A percentile compares a stretch with the other conserved stretches of the same genome.
These are phyloP conservation scores for Solenodon paradoxus DNA, from an alignment of 2,113 vertebrate genomes.

Conservation along the genomic window DNA sequence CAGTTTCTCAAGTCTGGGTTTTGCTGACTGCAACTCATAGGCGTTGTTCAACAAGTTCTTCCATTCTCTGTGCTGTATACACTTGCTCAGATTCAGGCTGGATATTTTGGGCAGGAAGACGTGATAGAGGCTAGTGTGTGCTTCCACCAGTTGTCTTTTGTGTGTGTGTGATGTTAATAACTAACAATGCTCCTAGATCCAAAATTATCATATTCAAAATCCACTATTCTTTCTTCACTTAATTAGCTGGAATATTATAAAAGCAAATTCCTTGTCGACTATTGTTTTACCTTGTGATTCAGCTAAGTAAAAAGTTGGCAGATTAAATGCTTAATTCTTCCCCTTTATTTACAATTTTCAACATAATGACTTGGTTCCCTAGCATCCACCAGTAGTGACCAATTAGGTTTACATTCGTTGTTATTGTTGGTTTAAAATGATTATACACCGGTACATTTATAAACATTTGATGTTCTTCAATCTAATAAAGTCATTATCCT, in stretches of 20 bases:
- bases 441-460: neutral
- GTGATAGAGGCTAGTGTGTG: neutral
- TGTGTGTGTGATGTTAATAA: neutral
- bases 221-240: neutral
- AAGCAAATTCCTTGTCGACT: neutral
- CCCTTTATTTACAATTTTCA: neutral
- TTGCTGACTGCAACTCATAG: neutral
- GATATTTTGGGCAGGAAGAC: neutral
- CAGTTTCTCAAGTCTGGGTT: neutral
- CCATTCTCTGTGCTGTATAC: neutral
- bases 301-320: neutral
- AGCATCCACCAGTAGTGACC: neutral
- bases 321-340: neutral
- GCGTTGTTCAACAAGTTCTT: neutral
- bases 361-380: neutral
- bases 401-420: neutral
- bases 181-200: neutral
- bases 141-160: neutral
- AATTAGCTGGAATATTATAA: neutral
- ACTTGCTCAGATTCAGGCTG: neutral
- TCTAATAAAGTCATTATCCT: neutral
- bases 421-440: neutral
- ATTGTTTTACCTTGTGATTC: neutral
- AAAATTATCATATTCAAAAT: constrained; percentile 11
- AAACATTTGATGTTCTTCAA: neutral